These are phyloP conservation scores for Epinotia nisella DNA, from an alignment of 2,888 invertebrate species.

Conservation along the genomic window DNA sequence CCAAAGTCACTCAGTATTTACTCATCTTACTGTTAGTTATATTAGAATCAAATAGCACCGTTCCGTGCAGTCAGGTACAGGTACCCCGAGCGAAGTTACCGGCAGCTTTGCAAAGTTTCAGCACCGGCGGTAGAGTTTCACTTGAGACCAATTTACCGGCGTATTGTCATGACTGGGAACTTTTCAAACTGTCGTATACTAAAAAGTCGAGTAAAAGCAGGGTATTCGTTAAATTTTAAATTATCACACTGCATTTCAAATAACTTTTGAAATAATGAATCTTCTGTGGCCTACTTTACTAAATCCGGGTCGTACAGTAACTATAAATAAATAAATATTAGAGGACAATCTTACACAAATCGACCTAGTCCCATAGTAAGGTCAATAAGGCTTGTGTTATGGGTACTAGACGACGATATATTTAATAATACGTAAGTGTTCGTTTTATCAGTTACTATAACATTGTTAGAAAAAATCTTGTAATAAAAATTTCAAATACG, in stretches of 20 bases:
- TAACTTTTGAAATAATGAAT: background rate
- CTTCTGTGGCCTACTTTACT: constrained; percentile 4
- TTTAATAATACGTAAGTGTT: no score
- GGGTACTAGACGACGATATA: no score
- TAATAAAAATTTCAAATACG: no score
- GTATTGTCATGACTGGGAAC: constrained; percentile 29
- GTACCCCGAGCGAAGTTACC: constrained; percentile 6
- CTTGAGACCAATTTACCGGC: constrained; percentile 27
- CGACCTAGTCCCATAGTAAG: no score
- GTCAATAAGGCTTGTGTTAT: no score
- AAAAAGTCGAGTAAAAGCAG: constrained; percentile 8
- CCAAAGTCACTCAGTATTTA: no score
- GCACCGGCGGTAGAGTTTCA: constrained; percentile 31
- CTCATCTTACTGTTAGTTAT: constrained; percentile 3
- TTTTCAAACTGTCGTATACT: constrained; percentile 15
- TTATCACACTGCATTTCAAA: constrained; percentile 1
- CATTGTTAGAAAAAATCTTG: no score
- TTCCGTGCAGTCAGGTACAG: constrained; percentile 9
- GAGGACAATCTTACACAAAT: no score
- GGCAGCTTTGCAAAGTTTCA: constrained; percentile 17
- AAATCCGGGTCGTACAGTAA: no score
- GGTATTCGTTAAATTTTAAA: constrained; percentile 16
- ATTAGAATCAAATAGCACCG: background rate
- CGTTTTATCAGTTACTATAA: no score
- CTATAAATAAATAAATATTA: no score